These are phyloP conservation scores for Dryadula phaetusa DNA, from an alignment of 2,888 invertebrate genomes.

Conservation along the genomic window DNA sequence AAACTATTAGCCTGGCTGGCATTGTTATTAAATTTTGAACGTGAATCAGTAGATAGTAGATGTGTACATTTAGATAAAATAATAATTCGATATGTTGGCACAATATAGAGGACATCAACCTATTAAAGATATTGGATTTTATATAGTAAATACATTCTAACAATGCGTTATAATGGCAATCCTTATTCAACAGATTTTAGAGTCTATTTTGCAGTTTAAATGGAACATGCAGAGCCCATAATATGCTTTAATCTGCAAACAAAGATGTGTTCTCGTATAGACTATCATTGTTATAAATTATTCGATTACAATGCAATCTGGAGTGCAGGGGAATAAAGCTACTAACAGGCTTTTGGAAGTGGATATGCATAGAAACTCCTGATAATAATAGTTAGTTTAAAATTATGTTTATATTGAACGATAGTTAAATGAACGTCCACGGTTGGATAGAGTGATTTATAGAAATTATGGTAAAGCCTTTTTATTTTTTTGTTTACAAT, in stretches of 20 bases:
- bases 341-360: slow-evolving; percentile 19
- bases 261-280: slow-evolving; percentile 26
- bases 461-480: neutral
- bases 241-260: slow-evolving; percentile 22
- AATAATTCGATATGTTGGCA: slow-evolving; percentile 8
- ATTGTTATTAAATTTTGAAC: slow-evolving; percentile 23
- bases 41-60: slow-evolving; percentile 7
- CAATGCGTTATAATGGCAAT: neutral
- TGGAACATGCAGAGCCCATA: neutral
- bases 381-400: slow-evolving; percentile 9
- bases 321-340: slow-evolving; percentile 34
- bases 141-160: neutral
- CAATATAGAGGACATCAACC: slow-evolving; percentile 3
- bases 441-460: neutral
- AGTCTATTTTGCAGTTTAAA: slow-evolving; percentile 4
- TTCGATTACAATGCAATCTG: slow-evolving; percentile 41
- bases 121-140: slow-evolving; percentile 25
- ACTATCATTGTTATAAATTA: slow-evolving; percentile 35
- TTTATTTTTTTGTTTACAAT: no score
- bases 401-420: neutral
- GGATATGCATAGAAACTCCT: slow-evolving; percentile 9
- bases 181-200: neutral
- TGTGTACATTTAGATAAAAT: slow-evolving; percentile 12
- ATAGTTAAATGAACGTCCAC: neutral
- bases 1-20: slow-evolving; percentile 11